A percentile compares a stretch with the other conserved stretches of the same genome.
Conservation (phyloP, 2,113 vertebrate genomes). For the Gnathonemus echidnorhynchus region DNA sequence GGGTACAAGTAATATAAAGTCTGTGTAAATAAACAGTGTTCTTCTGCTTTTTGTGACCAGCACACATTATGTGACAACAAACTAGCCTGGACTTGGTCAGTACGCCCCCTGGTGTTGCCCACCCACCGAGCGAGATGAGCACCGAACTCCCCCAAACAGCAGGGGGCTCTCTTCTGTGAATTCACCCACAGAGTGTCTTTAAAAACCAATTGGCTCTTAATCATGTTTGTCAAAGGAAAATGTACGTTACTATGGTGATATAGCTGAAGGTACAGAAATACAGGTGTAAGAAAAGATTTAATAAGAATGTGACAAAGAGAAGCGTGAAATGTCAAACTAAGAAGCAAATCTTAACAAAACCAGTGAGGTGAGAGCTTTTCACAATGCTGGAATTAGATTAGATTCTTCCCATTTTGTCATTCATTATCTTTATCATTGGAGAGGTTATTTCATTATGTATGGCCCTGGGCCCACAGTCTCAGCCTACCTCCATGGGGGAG, state of each 20-base stretch:
- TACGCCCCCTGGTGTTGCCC: neutral
- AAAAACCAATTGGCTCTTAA: neutral
- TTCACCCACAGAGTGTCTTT: neutral
- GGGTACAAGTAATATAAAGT: neutral
- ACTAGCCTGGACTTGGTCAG: neutral
- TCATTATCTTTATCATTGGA: neutral
- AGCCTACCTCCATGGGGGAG: neutral
- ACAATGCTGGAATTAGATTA: neutral
- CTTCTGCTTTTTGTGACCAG: neutral
- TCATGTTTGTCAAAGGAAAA: neutral
- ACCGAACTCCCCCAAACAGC: neutral
- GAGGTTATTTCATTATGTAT: neutral
- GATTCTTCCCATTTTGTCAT: neutral
- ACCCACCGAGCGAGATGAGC: neutral
- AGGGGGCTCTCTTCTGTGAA: neutral
- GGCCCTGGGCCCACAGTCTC: neutral
- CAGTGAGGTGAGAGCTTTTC: neutral
- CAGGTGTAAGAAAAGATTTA: constrained; percentile 1
- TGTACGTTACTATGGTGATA: neutral
- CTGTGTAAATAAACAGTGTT: neutral
- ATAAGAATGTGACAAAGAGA: neutral
- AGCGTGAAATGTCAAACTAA: neutral
- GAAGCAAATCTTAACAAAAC: neutral
- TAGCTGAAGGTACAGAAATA: neutral
- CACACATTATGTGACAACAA: neutral